Percentiles rank a stretch among this genome's conserved stretches.
Conservation (phyloP, 2,797 vertebrate species). For the Fistularia tabacaria region DNA sequence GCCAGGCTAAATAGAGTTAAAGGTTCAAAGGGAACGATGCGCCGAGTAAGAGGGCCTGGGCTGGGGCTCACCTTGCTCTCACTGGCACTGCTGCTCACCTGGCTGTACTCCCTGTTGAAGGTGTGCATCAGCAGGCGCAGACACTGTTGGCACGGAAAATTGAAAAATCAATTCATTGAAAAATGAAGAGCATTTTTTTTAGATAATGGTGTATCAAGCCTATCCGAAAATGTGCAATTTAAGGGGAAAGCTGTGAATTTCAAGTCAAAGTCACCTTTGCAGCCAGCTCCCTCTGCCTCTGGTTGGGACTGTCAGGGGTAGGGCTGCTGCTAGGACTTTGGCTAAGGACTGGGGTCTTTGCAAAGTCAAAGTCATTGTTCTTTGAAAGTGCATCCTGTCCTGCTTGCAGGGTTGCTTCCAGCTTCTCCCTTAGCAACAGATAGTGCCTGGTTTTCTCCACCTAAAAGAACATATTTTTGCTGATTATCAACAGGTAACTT, state of each 20-base stretch:
- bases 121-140: constrained; percentile 96
- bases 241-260: background rate
- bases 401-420: constrained; percentile 86
- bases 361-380: constrained; percentile 80
- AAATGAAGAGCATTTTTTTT: background rate
- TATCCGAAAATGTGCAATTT: background rate
- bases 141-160: constrained; percentile 80
- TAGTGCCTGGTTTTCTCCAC: constrained; percentile 98
- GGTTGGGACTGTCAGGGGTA: constrained; percentile 79
- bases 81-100: constrained; percentile 97
- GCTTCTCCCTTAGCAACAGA: constrained; percentile 92
- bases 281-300: constrained; percentile 95
- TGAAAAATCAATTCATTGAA: too few relatives aligned
- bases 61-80: constrained; percentile 95
- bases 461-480: constrained; percentile 57
- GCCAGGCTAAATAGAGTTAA: constrained; percentile 30
- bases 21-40: constrained; percentile 40
- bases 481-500: background rate
- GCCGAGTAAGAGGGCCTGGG: constrained; percentile 60
- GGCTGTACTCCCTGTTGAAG: constrained; percentile 97
- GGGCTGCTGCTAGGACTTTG: constrained; percentile 71
- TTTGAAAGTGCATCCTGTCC: constrained; percentile 82
- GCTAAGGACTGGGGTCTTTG: constrained; percentile 74
- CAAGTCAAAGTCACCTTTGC: constrained; percentile 82
- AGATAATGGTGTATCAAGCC: background rate